Evolutionary conservation across 2,113 vertebrate species (phyloP).

Genomic region (Nesoenas mayeri): DNA sequence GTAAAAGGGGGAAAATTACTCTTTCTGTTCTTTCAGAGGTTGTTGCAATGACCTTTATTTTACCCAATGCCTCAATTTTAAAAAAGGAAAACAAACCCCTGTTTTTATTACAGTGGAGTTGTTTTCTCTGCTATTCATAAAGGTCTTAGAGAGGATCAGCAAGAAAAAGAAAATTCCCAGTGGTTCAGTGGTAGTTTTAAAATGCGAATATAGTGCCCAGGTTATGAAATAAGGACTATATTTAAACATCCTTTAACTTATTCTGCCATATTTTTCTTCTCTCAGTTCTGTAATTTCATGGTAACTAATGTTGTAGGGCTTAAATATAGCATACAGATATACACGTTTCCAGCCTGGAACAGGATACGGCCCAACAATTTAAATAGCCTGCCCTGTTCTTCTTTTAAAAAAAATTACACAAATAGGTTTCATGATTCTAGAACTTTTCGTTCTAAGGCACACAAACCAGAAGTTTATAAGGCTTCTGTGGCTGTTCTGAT

Average conservation of each 20-base stretch:
- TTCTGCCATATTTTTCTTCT: slow-evolving; percentile 39
- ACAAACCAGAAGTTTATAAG: not conserved
- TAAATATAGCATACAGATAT: not conserved
- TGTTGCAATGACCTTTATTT: slow-evolving; percentile 43
- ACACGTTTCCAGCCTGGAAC: slow-evolving; percentile 26
- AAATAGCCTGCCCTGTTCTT: slow-evolving; percentile 10
- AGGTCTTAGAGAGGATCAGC: slow-evolving; percentile 6
- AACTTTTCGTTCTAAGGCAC: slow-evolving; percentile 12
- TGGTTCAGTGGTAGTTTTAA: slow-evolving; percentile 31
- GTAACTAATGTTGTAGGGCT: slow-evolving; percentile 13
- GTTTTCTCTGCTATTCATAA: slow-evolving; percentile 28
- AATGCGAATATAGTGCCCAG: slow-evolving; percentile 15
- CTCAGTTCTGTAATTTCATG: slow-evolving; percentile 44
- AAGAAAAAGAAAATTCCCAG: slow-evolving; percentile 37
- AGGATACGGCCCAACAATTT: slow-evolving; percentile 21
- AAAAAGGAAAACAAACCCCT: slow-evolving; percentile 3
- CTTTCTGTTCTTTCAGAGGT: slow-evolving; percentile 23
- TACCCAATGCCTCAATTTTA: slow-evolving; percentile 35
- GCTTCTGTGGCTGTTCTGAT: not conserved
- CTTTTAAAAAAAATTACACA: not conserved
- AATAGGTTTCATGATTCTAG: slow-evolving; percentile 31
- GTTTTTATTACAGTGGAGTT: slow-evolving; percentile 2
- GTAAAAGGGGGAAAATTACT: not conserved
- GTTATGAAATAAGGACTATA: slow-evolving; percentile 8
- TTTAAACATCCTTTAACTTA: slow-evolving; percentile 52